phyloP scores from a whole-genome alignment of 2,888 invertebrate genomes.

The Caenorhabditis sp. region DNA sequence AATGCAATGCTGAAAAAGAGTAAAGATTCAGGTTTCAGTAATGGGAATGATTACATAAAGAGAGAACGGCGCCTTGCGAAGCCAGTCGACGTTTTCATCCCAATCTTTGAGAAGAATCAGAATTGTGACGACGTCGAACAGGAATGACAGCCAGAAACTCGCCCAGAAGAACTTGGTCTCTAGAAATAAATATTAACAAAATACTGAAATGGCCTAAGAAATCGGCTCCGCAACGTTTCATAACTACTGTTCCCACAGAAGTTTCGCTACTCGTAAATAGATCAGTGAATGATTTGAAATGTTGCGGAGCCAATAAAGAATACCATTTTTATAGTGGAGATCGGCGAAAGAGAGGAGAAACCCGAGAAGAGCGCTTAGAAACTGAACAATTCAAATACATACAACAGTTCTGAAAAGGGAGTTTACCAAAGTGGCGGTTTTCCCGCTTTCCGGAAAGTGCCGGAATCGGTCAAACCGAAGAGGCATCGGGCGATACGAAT shows the following conservation, averaged over 20 bases:
- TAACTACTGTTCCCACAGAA: too few relatives aligned
- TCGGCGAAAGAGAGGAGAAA: conserved; percentile 6
- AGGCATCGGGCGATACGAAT: conserved; percentile 10
- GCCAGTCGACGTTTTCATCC: conserved; percentile 36
- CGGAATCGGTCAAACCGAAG: conserved; percentile 42
- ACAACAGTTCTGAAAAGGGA: background rate
- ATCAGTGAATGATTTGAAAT: too few relatives aligned
- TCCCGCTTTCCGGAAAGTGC: conserved; percentile 30
- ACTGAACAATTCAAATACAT: background rate
- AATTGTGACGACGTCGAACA: conserved; percentile 26
- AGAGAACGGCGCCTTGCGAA: conserved; percentile 17
- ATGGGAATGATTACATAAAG: conserved; percentile 11
- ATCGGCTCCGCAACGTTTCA: too few relatives aligned
- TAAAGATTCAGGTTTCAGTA: too few relatives aligned
- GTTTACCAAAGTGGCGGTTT: conserved; percentile 24
- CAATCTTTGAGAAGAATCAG: conserved; percentile 25
- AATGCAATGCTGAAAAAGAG: conserved; percentile 27
- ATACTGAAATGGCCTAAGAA: too few relatives aligned
- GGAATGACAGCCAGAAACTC: conserved; percentile 13
- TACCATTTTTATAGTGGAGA: too few relatives aligned
- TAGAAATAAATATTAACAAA: too few relatives aligned
- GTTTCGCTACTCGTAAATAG: too few relatives aligned
- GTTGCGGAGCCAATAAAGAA: too few relatives aligned
- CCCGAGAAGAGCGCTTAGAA: conserved; percentile 20
- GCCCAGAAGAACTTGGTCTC: conserved; percentile 30